Evolutionary conservation across 35 echinoderm and acorn worm species (phyloP).

Genomic region (Strongylocentrotus purpuratus): DNA sequence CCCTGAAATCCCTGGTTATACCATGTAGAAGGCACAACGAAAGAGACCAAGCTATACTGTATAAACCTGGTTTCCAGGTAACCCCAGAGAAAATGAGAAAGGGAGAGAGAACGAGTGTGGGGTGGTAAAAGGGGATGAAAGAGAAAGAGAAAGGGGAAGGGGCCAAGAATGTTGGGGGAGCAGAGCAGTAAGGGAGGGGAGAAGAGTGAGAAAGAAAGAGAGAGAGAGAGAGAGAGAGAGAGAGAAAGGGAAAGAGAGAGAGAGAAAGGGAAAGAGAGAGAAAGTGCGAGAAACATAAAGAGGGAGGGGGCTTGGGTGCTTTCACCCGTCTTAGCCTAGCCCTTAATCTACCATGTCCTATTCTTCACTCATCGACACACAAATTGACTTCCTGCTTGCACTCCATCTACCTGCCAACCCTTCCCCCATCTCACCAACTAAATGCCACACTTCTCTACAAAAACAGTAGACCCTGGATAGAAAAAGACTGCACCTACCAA

Average conservation of each 20-base stretch:
- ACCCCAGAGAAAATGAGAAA: background rate
- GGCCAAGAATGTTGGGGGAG: background rate
- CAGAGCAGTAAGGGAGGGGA: background rate
- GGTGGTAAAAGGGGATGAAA: background rate
- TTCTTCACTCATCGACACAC: slow-evolving; percentile 6
- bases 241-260: background rate
- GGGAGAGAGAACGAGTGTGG: background rate
- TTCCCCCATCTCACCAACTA: background rate
- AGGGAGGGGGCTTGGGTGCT: background rate
- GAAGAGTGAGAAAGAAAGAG: background rate
- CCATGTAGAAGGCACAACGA: no score
- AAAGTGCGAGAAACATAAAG: background rate
- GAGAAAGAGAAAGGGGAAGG: background rate
- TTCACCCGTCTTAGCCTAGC: background rate
- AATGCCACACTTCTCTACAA: background rate
- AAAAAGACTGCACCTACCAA: background rate
- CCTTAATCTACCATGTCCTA: slow-evolving; percentile 35
- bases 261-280: background rate
- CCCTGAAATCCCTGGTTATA: no score
- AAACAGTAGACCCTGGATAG: background rate
- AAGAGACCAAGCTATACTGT: no score
- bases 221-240: background rate
- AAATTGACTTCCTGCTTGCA: slow-evolving; percentile 40
- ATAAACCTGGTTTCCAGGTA: no score
- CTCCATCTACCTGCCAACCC: background rate